Base-by-base conservation (phyloP, 2,888 invertebrate species). In the Apodemia duryi region DNA sequence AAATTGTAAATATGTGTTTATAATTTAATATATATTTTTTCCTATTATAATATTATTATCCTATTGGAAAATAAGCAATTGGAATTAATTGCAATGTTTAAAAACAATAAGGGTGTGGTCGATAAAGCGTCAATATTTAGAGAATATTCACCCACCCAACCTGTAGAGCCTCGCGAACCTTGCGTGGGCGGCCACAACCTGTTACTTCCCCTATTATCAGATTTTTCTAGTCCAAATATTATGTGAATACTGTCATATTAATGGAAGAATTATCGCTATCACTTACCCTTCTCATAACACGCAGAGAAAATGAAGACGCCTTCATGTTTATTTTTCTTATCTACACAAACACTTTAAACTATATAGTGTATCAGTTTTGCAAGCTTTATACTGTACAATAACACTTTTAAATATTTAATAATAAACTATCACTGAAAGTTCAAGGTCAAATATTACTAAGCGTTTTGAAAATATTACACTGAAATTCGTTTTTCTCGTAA, bases 271-370 rank as follows among this genome's bases (percentile, higher is more conserved):
- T 13, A 46, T 46, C 11, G 11, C 46, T 49, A 54, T 61, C 29
- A 93, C 95, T 94, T 83, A 95, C 95, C 95, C 95, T 93, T 89
- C 95, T 93, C 95, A 95, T 95, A 76, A 95, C 95, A 73, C 95
- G 94, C 64, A 95, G 93, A 29, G 95, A 95, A 82, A 95, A 95
- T 78, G 95, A 95, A 63, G 95, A 95, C 54, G 95, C 95, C 94
- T 95, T 95, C 95, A 95, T 95, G 79, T 93, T 94, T 86, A 70
- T 70, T 70, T 70, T 70, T 69, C 71, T 71, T 69, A 68, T 68
- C 75, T 70, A 67, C 70, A 68, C 77, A 52, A 62, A 72, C 81
- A 77, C 76, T 71, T 70, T 43, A 43, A 10, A 11, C 10, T 68
- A 41, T 65, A 41, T 54, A 29, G 65, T 63, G 57, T 46, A 65